Evolutionary conservation across 2,113 vertebrate genomes (phyloP).

Genomic region (Coregonus clupeaformis): DNA sequence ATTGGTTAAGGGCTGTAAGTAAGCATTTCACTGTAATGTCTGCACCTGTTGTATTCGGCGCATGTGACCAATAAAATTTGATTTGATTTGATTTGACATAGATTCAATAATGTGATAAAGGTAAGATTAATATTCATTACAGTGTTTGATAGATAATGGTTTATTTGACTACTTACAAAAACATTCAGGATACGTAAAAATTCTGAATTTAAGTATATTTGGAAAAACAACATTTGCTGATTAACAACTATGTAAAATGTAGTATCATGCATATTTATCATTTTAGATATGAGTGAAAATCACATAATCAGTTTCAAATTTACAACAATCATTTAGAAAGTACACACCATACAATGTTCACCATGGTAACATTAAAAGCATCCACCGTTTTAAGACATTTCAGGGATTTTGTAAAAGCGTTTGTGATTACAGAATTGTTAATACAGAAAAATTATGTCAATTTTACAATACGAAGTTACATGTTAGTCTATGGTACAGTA

Average conservation of each 20-base stretch:
- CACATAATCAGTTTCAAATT: not conserved
- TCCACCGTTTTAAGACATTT: not conserved
- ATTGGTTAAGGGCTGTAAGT: no score
- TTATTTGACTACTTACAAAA: conserved; percentile 15
- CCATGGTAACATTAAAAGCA: not conserved
- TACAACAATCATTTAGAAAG: not conserved
- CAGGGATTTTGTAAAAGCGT: not conserved
- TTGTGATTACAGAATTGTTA: not conserved
- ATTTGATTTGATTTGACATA: no score
- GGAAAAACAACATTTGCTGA: not conserved
- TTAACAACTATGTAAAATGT: not conserved
- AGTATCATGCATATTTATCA: not conserved
- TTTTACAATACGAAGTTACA: not conserved
- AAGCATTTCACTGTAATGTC: no score
- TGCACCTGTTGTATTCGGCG: no score
- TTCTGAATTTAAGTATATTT: not conserved
- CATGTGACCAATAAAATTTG: no score
- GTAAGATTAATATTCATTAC: not conserved
- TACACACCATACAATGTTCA: not conserved
- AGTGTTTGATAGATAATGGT: conserved; percentile 13
- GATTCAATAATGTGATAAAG: not conserved
- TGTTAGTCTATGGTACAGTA: not conserved
- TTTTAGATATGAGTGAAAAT: not conserved
- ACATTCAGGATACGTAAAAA: not conserved
- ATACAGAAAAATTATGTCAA: not conserved